A percentile compares a stretch with the other conserved stretches of the same genome.
Evolutionary conservation across 2,113 vertebrate species (phyloP).

Genomic region (Spea bombifrons): DNA sequence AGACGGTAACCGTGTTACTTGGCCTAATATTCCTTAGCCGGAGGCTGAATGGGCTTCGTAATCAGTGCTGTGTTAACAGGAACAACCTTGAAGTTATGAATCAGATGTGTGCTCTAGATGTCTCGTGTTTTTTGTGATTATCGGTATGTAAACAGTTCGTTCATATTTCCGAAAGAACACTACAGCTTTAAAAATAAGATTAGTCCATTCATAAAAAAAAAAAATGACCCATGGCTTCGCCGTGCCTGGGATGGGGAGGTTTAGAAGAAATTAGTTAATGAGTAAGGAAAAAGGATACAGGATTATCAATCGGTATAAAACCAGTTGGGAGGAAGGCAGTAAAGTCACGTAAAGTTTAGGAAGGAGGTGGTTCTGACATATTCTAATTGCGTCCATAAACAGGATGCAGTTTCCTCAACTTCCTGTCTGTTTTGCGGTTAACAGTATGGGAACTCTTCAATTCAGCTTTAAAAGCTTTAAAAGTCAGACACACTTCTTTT

Average conservation of each 20-base stretch:
- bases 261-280: no score
- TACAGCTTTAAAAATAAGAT: neutral
- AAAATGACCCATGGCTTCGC: neutral
- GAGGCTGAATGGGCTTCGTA: neutral
- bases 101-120: neutral
- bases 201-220: neutral
- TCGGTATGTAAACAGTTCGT: slow-evolving; percentile 9
- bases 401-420: no score
- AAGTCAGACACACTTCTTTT: no score
- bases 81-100: slow-evolving; percentile 24
- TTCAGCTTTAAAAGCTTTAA: no score
- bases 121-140: slow-evolving; percentile 13
- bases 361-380: no score
- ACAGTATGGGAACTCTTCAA: no score
- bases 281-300: no score
- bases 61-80: neutral
- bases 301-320: no score
- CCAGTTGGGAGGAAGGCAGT: no score
- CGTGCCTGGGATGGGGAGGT: neutral
- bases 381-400: no score
- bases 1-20: neutral
- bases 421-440: no score
- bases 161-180: neutral
- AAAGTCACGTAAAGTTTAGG: no score
- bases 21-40: slow-evolving; percentile 10